phyloP scores from a whole-genome alignment of 2,113 vertebrate species.

The Nesoenas mayeri region DNA sequence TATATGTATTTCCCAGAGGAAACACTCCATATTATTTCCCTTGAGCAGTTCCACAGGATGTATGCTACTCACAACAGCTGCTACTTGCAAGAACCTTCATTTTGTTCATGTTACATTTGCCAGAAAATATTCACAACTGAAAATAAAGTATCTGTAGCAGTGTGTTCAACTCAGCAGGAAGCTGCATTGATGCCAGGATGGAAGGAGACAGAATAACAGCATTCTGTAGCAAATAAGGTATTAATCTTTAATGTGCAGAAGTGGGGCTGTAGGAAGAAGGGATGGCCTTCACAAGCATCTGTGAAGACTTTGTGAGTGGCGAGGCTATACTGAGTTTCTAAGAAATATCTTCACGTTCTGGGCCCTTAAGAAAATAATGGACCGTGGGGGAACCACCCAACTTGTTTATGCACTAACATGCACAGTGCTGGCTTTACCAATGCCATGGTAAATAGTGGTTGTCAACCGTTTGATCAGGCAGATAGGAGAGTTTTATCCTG shows the following conservation, averaged over 20 bases:
- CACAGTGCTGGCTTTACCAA: neutral
- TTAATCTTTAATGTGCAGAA: neutral
- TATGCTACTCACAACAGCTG: neutral
- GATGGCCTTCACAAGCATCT: neutral
- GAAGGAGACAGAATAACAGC: neutral
- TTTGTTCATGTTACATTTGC: neutral
- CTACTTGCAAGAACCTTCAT: neutral
- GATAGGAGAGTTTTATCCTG: neutral
- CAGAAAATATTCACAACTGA: slow-evolving; percentile 4
- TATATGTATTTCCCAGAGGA: neutral
- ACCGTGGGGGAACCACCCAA: neutral
- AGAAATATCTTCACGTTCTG: neutral
- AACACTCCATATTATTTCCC: neutral
- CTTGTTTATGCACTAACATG: neutral
- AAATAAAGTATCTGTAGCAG: neutral
- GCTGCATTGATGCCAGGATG: neutral
- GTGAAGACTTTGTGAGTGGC: neutral
- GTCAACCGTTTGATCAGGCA: neutral
- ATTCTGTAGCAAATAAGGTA: neutral
- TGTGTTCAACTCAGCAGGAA: slow-evolving; percentile 10
- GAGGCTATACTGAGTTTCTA: neutral
- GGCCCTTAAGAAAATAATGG: neutral
- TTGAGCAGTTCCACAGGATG: neutral
- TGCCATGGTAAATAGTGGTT: neutral
- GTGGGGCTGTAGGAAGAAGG: neutral